Conservation (phyloP, 2,113 vertebrate species). For the Forbesichthys agassizii region DNA sequence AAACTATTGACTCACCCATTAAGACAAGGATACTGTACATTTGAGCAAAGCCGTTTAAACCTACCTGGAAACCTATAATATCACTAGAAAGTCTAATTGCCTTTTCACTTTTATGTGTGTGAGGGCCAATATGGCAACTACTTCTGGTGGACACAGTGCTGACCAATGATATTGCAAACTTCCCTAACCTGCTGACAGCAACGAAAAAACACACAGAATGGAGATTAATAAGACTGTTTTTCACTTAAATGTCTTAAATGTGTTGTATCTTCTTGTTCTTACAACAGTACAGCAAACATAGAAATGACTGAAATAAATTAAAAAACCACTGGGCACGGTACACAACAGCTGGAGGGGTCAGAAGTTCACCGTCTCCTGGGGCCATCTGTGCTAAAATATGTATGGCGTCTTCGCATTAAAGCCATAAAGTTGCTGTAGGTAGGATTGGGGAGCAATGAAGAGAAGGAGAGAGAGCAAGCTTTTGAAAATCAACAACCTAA, state of each 20-base stretch:
- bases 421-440: too few relatives aligned
- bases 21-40: conserved; percentile 23
- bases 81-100: conserved; percentile 29
- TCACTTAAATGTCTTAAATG: background rate
- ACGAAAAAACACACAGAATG: background rate
- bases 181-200: background rate
- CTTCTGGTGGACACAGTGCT: conserved; percentile 20
- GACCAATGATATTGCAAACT: conserved; percentile 12
- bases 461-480: too few relatives aligned
- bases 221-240: background rate
- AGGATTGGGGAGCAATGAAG: too few relatives aligned
- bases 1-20: conserved; percentile 32
- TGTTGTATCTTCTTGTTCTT: too few relatives aligned
- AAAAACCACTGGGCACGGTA: too few relatives aligned
- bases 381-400: too few relatives aligned
- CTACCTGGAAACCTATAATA: conserved; percentile 31
- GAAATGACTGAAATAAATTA: too few relatives aligned
- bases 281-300: too few relatives aligned
- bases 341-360: too few relatives aligned
- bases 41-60: conserved; percentile 36
- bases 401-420: too few relatives aligned
- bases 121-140: conserved; percentile 37
- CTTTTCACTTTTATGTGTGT: conserved; percentile 32
- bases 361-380: too few relatives aligned
- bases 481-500: too few relatives aligned